Base-by-base conservation (phyloP, 1,140 invertebrate genomes). In the Pachyrhynchus sulphureomaculatus region DNA sequence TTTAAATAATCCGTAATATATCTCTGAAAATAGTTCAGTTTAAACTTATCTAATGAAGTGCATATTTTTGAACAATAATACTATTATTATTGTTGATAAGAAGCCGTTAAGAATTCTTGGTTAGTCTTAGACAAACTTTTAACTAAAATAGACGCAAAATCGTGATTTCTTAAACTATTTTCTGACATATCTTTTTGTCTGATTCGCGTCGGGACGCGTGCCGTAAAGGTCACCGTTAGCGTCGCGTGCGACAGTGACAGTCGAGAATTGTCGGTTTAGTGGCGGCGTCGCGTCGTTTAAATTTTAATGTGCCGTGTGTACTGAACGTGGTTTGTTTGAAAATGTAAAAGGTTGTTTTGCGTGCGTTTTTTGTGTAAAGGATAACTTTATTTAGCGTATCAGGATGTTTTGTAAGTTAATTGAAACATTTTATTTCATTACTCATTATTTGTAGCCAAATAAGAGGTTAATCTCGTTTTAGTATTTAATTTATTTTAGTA, bases 21-120 rank as follows among this genome's bases (percentile, higher is more conserved):
- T n/a, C n/a, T n/a, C n/a, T n/a, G n/a, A n/a, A n/a, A n/a, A n/a
- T n/a, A n/a, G n/a, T n/a, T n/a, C n/a, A n/a, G n/a, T n/a, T n/a
- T n/a, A n/a, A n/a, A n/a, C 8, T 54, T 41, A 54, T 54, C 51
- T 54, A 54, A 29, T 41, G 36, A 54, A 54, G 36, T 54, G 29
- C 51, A 54, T 41, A 41, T 26, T 54, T 54, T 54, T 32, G 13
- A 36, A 36, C 48, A 51, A 51, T 51, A 51, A 51, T 26, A 51
- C 18, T 26, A 47, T 4, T 3, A 29, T 2, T 9, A 2, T 29
- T 9, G 21, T 24, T 26, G 44, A 47, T 47, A 47, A 47, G 29
- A n/a, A n/a, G n/a, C n/a, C n/a, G n/a, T n/a, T n/a, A n/a, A n/a
- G n/a, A n/a, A n/a, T n/a, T n/a, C n/a, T n/a, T n/a, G n/a, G n/a